A percentile compares a stretch with the other conserved stretches of the same genome.
These are phyloP conservation scores for Caenorhabditis remanei DNA, from an alignment of 1,140 invertebrate genomes.

Conservation along the genomic window DNA sequence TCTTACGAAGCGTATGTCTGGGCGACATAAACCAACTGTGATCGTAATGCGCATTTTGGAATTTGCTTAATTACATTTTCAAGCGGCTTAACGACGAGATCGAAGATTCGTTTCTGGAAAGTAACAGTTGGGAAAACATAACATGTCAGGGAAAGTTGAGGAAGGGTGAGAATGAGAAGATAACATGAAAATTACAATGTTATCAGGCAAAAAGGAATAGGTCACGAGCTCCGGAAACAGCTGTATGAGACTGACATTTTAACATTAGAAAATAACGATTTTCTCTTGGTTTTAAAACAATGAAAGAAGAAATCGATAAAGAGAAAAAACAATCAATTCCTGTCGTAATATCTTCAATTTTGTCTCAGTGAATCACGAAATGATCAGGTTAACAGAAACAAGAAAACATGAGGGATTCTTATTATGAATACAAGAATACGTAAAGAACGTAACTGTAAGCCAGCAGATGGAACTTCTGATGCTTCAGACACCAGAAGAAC, in stretches of 20 bases:
- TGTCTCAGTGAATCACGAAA: not conserved
- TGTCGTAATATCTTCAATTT: too few relatives aligned
- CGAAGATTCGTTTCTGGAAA: constrained; percentile 63
- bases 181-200: not conserved
- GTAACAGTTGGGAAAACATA: not conserved
- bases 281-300: too few relatives aligned
- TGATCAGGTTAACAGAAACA: not conserved
- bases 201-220: constrained; percentile 5
- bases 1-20: constrained; percentile 56
- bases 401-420: not conserved
- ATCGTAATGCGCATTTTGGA: constrained; percentile 50
- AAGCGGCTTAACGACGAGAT: constrained; percentile 54
- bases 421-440: not conserved
- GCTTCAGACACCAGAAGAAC: constrained; percentile 18
- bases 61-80: constrained; percentile 29
- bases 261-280: too few relatives aligned
- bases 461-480: not conserved
- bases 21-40: constrained; percentile 38
- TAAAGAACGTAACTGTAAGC: not conserved
- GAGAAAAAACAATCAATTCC: too few relatives aligned
- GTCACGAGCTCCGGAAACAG: constrained; percentile 54
- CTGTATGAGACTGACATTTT: not conserved
- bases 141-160: not conserved
- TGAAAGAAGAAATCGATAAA: not conserved
- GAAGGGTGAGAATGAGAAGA: not conserved